Percentiles rank a stretch among this genome's conserved stretches.
These are phyloP conservation scores for Lasioglossum villosulum DNA, from an alignment of 2,888 invertebrate species.

Conservation along the genomic window DNA sequence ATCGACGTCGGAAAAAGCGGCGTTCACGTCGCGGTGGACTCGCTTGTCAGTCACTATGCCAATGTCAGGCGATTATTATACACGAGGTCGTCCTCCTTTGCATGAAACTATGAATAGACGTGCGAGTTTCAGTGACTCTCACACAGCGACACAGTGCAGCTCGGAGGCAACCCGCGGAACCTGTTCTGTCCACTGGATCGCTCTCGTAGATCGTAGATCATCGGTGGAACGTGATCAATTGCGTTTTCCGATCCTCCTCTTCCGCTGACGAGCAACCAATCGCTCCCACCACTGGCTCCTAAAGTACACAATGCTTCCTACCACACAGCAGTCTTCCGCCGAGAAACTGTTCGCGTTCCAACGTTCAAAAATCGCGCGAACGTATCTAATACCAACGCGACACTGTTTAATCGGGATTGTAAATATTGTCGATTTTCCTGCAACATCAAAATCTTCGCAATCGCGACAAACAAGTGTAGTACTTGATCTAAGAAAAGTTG, in stretches of 20 bases:
- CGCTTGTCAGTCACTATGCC: conserved; percentile 41
- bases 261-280: neutral
- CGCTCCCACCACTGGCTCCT: neutral
- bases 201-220: neutral
- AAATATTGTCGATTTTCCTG: too few species aligned
- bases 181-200: neutral
- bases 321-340: neutral
- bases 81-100: conserved; percentile 40
- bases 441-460: too few species aligned
- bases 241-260: conserved; percentile 11
- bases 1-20: neutral
- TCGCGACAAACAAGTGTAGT: too few species aligned
- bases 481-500: too few species aligned
- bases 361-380: neutral
- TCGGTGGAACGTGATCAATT: neutral
- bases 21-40: neutral
- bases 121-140: conserved; percentile 29
- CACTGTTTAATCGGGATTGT: too few species aligned
- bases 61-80: conserved; percentile 45
- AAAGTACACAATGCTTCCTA: neutral
- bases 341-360: neutral
- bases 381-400: neutral
- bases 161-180: neutral
- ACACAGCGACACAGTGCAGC: neutral
- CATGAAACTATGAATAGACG: conserved; percentile 47